These are phyloP conservation scores for Ophion costatus DNA, from an alignment of 2,888 invertebrate species.

Conservation along the genomic window DNA sequence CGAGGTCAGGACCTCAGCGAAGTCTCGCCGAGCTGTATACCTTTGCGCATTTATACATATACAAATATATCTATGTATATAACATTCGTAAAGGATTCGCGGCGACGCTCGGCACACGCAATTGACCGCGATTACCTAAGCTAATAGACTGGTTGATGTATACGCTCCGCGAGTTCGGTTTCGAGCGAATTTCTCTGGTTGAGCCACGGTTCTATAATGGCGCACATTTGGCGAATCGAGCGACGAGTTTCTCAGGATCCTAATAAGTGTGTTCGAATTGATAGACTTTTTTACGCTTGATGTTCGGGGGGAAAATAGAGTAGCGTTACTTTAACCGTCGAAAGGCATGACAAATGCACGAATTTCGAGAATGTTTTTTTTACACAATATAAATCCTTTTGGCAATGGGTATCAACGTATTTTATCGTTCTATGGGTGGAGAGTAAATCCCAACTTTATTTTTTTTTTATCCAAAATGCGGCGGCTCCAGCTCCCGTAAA, in stretches of 20 bases:
- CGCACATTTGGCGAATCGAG: background rate
- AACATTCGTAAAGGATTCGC: conserved; percentile 16
- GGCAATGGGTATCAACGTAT: too few species aligned
- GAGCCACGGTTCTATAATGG: background rate
- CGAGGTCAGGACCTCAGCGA: conserved; percentile 27
- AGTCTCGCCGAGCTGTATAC: conserved; percentile 19
- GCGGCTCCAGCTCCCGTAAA: too few species aligned
- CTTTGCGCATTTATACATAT: background rate
- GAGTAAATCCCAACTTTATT: too few species aligned
- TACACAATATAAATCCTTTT: too few species aligned
- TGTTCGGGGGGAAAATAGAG: background rate
- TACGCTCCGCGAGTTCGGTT: background rate
- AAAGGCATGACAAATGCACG: too few species aligned
- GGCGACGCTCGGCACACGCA: conserved; percentile 10
- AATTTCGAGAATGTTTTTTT: too few species aligned
- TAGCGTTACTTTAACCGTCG: too few species aligned
- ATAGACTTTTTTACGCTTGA: background rate
- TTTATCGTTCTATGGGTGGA: too few species aligned
- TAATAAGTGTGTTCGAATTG: background rate
- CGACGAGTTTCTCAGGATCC: background rate
- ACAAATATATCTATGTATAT: background rate
- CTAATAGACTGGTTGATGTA: conserved; percentile 21
- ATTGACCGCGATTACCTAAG: conserved; percentile 48
- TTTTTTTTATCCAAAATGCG: too few species aligned
- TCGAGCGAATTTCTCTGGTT: conserved; percentile 6